Percentiles rank a stretch among this genome's conserved stretches.
Evolutionary conservation across 2,888 invertebrate species (phyloP).

Genomic region (Macrosiphum euphorbiae): DNA sequence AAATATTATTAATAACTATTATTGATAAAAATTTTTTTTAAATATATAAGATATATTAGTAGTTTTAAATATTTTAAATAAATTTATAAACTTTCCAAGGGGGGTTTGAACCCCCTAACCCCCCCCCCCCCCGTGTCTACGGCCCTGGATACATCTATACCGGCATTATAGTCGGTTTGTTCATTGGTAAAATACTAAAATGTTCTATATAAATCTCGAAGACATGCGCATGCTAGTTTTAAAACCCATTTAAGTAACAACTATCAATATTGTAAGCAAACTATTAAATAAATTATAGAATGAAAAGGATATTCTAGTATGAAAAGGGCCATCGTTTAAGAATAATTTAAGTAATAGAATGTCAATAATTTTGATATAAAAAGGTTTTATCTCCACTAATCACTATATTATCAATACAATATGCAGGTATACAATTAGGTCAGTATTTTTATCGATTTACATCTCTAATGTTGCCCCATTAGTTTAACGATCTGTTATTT

Average conservation of each 20-base stretch:
- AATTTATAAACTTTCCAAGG: too few relatives aligned
- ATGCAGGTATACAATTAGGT: background rate
- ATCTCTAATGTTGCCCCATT: background rate
- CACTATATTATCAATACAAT: slow-evolving; percentile 7
- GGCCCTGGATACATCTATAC: background rate
- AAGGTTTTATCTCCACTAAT: slow-evolving; percentile 3
- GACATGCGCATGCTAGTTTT: background rate
- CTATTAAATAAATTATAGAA: background rate
- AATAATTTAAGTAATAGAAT: background rate
- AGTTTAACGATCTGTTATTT: slow-evolving; percentile 1
- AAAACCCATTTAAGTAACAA: background rate
- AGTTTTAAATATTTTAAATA: too few relatives aligned
- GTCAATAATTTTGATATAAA: slow-evolving; percentile 9
- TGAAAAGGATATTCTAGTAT: background rate
- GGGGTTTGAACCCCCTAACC: too few relatives aligned
- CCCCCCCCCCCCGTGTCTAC: too few relatives aligned
- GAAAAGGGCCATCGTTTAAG: background rate
- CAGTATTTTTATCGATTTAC: slow-evolving; percentile 2
- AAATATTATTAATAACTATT: too few relatives aligned
- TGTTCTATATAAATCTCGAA: background rate
- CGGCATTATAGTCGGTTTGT: background rate
- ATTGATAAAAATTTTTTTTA: too few relatives aligned
- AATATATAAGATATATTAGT: too few relatives aligned
- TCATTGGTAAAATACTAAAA: background rate
- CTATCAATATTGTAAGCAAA: background rate